Base-by-base conservation (phyloP, 2,888 invertebrate genomes). In the Pinctada fucata region DNA sequence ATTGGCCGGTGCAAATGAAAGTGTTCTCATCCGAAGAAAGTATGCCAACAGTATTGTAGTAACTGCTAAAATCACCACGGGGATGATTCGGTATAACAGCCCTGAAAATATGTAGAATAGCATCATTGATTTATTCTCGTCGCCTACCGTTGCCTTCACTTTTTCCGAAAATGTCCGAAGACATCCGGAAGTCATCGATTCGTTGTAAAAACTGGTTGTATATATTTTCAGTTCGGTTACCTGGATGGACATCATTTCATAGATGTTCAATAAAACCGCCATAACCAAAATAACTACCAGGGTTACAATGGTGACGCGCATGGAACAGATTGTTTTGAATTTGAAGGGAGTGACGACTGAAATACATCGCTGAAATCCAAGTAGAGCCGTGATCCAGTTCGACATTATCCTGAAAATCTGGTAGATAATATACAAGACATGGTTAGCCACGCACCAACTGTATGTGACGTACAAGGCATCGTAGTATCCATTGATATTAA, bases 321-420 rank as follows among this genome's bases (percentile, higher is more conserved):
- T 3, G 10, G 58, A 51, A 50, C 65, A 77, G 10, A 68, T 52
- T 67, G 58, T 78, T 69, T 70, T 80, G 65, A 52, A 67, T 47
- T 31, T 72, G 31, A 74, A 80, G 47, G 74, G 67, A 1, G 75
- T 8, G 6, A 72, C 70, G 4, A 83, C 78, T 6, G 65, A 45
- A 6, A 80, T 69, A 58, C 77, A 76, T 10, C 84, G 72, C 10
- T 84, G 84, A 45, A 84, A 63, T 6, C 83, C 84, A 2, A 84
- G 72, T 2, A 81, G 58, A 2, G 82, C 82, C 45, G 84, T 84
- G n/a, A 82, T 73, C 83, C 83, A 84, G 68, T 83, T 81, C 52
- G 84, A 84, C 45, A 79, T 79, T 13, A 79, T 82, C 68, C 83
- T 80, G 50, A 83, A 82, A 6, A 78, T 76, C n/a, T 78, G 74